Base-by-base conservation (phyloP, 1,140 invertebrate species). In the Mylabris phalerata region DNA sequence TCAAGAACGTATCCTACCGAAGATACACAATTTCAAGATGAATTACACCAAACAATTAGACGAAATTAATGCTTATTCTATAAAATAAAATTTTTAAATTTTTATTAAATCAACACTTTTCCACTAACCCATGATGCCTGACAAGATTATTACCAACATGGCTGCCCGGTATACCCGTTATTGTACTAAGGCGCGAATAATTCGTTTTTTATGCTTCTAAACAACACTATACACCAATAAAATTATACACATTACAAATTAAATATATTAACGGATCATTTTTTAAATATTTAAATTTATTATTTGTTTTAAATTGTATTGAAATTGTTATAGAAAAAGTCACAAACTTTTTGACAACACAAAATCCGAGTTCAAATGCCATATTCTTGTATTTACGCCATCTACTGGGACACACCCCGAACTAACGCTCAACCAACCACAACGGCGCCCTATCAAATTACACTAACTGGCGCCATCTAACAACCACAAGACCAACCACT, bases 51-150 rank as follows among this genome's bases (percentile, higher is more conserved):
- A 42, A 42, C 41, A 42, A n/a, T 42, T 10, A 42, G 10, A 10
- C 9, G 9, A 11, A 42, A 9, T 42, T 42, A n/a, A 7, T 10
- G 1, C 5, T 42, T n/a, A 5, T 7, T 42, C 11, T 9, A 10
- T 11, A 9, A 42, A 42, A 7, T n/a, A 9, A 42, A 42, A n/a
- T 7, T 42, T 42, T 42, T n/a, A 11, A 10, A 9, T 11, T n/a
- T 42, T n/a, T 42, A 9, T 42, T n/a, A 42, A n/a, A 11, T 10
- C 4, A 10, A 6, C 9, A n/a, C 9, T n/a, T 42, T 10, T 42
- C 10, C 9, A 57, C 67, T 71, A 74, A 71, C 73, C 71, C 73
- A 74, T 74, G 71, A 73, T 73, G 71, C 69, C 63, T 67, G 71
- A 70, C 68, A 65, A 66, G 56, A 71, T 63, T 63, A 65, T 64